Evolutionary conservation across 2,888 invertebrate genomes (phyloP).

Genomic region (Dolichomitus sp.): DNA sequence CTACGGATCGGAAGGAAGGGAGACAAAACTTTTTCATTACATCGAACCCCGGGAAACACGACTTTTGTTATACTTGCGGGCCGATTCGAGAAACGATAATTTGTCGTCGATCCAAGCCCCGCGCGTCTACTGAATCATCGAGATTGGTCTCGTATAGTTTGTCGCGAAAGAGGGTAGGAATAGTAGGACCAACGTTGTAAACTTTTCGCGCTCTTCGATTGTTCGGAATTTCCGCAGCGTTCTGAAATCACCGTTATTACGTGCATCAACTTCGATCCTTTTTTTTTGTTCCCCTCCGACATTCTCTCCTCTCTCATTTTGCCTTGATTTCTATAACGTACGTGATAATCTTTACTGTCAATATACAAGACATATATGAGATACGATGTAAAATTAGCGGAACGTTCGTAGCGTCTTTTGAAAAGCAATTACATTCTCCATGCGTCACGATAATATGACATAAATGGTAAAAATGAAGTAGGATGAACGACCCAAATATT

Average conservation of each 20-base stretch:
- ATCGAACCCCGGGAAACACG: conserved; percentile 20
- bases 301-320: conserved; percentile 12
- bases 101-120: conserved; percentile 26
- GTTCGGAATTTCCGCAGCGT: conserved; percentile 49
- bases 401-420: conserved; percentile 33
- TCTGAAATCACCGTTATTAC: conserved; percentile 50
- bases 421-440: conserved; percentile 70
- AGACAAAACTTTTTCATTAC: conserved; percentile 60
- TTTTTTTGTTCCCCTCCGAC: neutral
- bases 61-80: conserved; percentile 46
- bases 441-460: conserved; percentile 62
- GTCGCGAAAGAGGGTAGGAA: conserved; percentile 39
- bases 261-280: conserved; percentile 44
- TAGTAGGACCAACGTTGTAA: conserved; percentile 17
- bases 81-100: conserved; percentile 49
- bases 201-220: conserved; percentile 49
- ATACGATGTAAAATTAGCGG: conserved; percentile 25
- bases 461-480: conserved; percentile 63
- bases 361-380: neutral
- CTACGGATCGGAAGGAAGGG: neutral
- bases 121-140: conserved; percentile 54
- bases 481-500: conserved; percentile 37
- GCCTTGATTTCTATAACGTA: neutral
- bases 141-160: conserved; percentile 55
- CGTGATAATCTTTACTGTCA: neutral